A percentile compares a stretch with the other conserved stretches of the same genome.
phyloP scores from a whole-genome alignment of 2,888 invertebrate genomes.

The Sepiola atlantica region DNA sequence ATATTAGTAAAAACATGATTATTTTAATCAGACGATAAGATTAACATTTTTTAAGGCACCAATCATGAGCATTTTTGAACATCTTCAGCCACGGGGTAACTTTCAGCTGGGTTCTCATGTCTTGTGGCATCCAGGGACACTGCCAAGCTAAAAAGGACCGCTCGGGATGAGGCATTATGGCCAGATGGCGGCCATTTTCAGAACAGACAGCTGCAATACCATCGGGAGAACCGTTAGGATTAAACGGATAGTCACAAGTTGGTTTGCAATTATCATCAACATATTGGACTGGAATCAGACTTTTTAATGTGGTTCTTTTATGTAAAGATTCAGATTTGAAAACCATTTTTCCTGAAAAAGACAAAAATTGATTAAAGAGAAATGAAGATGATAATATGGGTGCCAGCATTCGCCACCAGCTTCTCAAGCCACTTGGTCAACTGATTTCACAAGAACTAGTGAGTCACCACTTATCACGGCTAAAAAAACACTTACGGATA shows the following conservation, averaged over 20 bases:
- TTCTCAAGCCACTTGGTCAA: too few relatives aligned
- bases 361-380: not conserved
- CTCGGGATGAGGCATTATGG: conserved; percentile 99
- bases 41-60: conserved; percentile 61
- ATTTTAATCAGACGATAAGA: not conserved
- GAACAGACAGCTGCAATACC: conserved; percentile 94
- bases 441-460: too few relatives aligned
- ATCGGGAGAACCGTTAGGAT: conserved; percentile 82
- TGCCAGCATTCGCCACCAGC: too few relatives aligned
- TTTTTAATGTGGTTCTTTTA: conserved; percentile 73
- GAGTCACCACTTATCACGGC: too few relatives aligned
- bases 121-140: conserved; percentile 78
- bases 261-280: conserved; percentile 86
- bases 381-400: too few relatives aligned
- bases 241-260: conserved; percentile 85
- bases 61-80: conserved; percentile 87
- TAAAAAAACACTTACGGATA: too few relatives aligned
- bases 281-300: conserved; percentile 86
- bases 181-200: conserved; percentile 91
- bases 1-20: not conserved
- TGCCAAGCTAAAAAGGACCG: conserved; percentile 92
- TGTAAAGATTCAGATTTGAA: conserved; percentile 75
- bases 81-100: conserved; percentile 92
- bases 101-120: conserved; percentile 69
- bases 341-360: conserved; percentile 74